Evolutionary conservation across 1,140 invertebrate genomes (phyloP), one percentile per base, ranked within the genome.

Genomic region (Lysiphlebus fabarum): DNA sequence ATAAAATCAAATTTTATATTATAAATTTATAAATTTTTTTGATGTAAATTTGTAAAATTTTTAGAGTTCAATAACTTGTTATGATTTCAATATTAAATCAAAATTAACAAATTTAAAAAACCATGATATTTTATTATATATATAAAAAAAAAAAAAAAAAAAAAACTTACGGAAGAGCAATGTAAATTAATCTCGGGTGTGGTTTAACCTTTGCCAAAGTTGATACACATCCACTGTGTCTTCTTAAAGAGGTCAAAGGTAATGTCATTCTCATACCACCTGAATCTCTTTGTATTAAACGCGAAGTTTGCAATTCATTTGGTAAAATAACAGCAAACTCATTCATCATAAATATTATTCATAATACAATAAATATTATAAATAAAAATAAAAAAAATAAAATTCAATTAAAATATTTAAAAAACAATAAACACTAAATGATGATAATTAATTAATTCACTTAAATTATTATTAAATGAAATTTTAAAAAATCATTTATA

Each of bases 201-300:
- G 69, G 67, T 57, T 72, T 76, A 36, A 62, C 53, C 9, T 68
- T 63, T 7, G 73, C 61, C 8, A 77, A 55, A 10, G 69, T 75
- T 12, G 74, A 74, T 11, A 75, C 74, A 63, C 75, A 77, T 26
- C 73, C 72, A 38, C 75, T 77, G 66, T 77, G 75, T 12, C 75
- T 70, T 51, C 75, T 67, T 44, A 77, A 70, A 26, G 74, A 74
- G 41, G 69, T 72, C 53, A 75, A 34, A 53, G 74, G 74, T 57
- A 77, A 62, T 6, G 71, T 63, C 41, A 76, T 72, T 48, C 65
- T 70, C 73, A 75, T 76, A 36, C 70, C 74, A 7, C 74, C 74
- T n/a, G 74, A 75, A 56, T 77, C 72, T 55, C 73, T 67, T 43
- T 73, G 65, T 17, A 73, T 70, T 41, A 75, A 60, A 57, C 71